Base-by-base conservation (phyloP, 2,797 vertebrate species). In the Chiroxiphia lanceolata region DNA sequence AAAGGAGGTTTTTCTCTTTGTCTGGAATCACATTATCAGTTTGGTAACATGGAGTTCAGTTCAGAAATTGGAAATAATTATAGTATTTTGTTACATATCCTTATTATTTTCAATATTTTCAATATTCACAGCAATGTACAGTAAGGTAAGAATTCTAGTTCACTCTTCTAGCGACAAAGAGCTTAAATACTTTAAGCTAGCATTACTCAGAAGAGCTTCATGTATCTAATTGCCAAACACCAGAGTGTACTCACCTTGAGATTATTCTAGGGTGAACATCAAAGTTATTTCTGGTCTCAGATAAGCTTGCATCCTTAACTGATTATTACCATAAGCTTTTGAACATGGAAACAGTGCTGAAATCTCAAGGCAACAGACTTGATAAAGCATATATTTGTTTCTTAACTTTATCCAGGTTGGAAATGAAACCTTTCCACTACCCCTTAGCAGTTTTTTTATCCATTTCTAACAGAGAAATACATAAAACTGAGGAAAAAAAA, bases 251-350 rank as follows among this genome's bases (percentile, higher is more conserved):
- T 91, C 31, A 67, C 60, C 23, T 79, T 13, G 7, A 77, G 60
- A 79, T 80, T 80, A 87, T 89, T 96, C 29, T 54, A 77, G 36
- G 71, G 42, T 57, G 71, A 93, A 89, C 75, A 94, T 93, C 71
- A 94, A 91, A 93, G 48, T n/a, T 80, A 10, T 74, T 63, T 47
- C 33, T 77, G 23, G 44, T 72, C 31, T 92, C 31, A 63, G n/a
- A 34, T 70, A 63, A 60, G 4, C 79, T 83, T 93, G 10, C 11
- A 4, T 64, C 51, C n/a, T 80, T 67, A 91, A 82, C 47, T 60
- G 76, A 64, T 91, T 63, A 56, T 74, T 89, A 34, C 10, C 0
- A 1, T 71, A 87, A 91, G 10, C 42, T 71, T 33, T 70, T 89
- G 48, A 69, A 80, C 67, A 65, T 36, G 44, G 27, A 57, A 85